Percentiles rank a stretch among this genome's conserved stretches.
phyloP scores from a whole-genome alignment of 1,140 invertebrate species.

The Oreohelix idahoensis region DNA sequence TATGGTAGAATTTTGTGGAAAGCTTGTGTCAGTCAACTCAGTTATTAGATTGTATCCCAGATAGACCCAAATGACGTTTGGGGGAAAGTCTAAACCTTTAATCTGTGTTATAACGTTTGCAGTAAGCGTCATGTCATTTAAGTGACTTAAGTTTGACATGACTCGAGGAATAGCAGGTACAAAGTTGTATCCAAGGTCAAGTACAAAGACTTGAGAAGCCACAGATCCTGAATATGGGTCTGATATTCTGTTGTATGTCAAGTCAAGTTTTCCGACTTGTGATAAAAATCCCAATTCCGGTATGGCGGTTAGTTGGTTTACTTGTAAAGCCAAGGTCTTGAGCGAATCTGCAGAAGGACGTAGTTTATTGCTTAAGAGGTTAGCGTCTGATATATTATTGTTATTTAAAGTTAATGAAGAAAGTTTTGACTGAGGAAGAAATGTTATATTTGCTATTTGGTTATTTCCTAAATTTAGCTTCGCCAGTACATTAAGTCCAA shows the following conservation, averaged over 20 bases:
- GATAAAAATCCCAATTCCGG: background rate
- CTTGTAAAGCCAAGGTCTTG: background rate
- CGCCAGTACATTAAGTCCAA: background rate
- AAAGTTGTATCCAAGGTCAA: background rate
- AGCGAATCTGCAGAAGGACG: background rate
- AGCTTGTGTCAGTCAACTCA: background rate
- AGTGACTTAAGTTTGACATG: background rate
- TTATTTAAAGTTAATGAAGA: background rate
- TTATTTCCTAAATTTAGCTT: background rate
- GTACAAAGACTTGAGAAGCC: background rate
- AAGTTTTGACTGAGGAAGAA: background rate
- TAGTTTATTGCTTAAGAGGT: background rate
- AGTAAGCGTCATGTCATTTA: background rate
- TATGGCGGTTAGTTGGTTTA: background rate
- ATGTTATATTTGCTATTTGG: background rate
- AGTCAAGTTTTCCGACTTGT: background rate
- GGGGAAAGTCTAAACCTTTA: background rate
- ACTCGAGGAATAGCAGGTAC: background rate
- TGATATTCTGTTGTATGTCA: background rate
- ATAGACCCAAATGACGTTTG: background rate
- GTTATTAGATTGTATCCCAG: background rate
- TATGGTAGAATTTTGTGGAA: background rate
- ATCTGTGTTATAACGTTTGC: background rate
- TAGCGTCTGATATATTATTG: background rate
- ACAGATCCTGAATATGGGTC: background rate